Conservation (phyloP, 2,797 vertebrate species). For the Fundulus diaphanus region DNA sequence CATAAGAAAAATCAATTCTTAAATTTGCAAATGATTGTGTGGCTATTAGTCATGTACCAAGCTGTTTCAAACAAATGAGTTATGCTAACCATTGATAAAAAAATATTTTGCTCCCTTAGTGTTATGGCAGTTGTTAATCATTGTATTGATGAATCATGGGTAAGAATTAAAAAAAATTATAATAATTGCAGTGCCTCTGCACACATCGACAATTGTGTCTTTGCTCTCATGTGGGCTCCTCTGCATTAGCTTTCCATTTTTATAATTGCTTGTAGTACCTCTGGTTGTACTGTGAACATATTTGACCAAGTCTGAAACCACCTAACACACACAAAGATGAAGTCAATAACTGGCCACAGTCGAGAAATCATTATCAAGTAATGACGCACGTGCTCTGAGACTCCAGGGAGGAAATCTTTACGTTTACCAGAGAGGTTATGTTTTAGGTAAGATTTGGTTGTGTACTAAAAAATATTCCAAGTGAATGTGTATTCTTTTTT, state of each 20-base stretch:
- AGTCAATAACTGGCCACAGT: conserved; percentile 4
- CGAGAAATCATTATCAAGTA: conserved; percentile 2
- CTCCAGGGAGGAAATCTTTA: neutral
- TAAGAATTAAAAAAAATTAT: too few relatives aligned
- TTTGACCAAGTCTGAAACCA: neutral
- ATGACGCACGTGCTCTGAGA: conserved; percentile 3
- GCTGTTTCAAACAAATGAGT: neutral
- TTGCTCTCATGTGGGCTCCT: neutral
- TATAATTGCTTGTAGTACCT: neutral
- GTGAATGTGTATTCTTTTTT: neutral
- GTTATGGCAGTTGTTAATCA: neutral
- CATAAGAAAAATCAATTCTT: neutral
- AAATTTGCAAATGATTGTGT: neutral
- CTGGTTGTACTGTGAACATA: neutral
- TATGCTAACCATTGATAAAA: neutral
- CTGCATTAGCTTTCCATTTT: neutral
- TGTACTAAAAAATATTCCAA: conserved; percentile 2
- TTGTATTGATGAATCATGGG: neutral
- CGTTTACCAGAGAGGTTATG: neutral
- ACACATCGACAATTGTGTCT: neutral
- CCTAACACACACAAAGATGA: neutral
- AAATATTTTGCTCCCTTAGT: neutral
- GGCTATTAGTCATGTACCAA: neutral
- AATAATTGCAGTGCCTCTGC: neutral
- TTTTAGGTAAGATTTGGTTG: neutral